Evolutionary conservation across 2,113 vertebrate species (phyloP).

Genomic region (Eurypyga helias): DNA sequence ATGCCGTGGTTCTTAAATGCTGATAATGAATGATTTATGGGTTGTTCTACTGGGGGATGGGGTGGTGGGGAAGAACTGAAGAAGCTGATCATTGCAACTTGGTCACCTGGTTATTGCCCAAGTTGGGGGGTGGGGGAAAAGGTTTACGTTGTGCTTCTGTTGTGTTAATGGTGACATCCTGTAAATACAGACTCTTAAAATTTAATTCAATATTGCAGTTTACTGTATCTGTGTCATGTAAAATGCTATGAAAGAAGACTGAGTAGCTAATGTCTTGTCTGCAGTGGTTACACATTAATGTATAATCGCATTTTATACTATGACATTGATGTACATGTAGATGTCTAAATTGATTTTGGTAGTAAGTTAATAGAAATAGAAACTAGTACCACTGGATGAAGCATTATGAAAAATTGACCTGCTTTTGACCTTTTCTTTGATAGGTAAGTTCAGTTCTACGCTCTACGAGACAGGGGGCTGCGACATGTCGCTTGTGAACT

Average conservation of each 20-base stretch:
- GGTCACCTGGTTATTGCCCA: background rate
- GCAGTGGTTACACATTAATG: background rate
- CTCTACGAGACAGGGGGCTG: conserved; percentile 94
- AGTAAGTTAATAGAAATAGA: background rate
- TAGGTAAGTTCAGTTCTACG: conserved; percentile 95
- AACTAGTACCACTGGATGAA: background rate
- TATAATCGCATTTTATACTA: background rate
- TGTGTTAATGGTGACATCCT: background rate
- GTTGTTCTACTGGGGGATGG: background rate
- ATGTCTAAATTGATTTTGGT: background rate
- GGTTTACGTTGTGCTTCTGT: background rate
- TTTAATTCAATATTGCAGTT: background rate
- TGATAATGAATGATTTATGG: background rate
- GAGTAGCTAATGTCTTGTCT: background rate
- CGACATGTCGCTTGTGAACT: conserved; percentile 97
- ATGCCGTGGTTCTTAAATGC: background rate
- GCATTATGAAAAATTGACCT: conserved; percentile 10
- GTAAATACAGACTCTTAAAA: background rate
- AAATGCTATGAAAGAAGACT: background rate
- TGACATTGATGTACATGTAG: background rate
- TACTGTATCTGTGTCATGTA: background rate
- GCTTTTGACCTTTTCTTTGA: conserved; percentile 63
- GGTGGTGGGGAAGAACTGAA: background rate
- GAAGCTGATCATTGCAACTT: background rate
- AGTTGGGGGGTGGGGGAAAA: no score